Base-by-base conservation (phyloP, 2,888 invertebrate species). In the Steinernema carpocapsae region DNA sequence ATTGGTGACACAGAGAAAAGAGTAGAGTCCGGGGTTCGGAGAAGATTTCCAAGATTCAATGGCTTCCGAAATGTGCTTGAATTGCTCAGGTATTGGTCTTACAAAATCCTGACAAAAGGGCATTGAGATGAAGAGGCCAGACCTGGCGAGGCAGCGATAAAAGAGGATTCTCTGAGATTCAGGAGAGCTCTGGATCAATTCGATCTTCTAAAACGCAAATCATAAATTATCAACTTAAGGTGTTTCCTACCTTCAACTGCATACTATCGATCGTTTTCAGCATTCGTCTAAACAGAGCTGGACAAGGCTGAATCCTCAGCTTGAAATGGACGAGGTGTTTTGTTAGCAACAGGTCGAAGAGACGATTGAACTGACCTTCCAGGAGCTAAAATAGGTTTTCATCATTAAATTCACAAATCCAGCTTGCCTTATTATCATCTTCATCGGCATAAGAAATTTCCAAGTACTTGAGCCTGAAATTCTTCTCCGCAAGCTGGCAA, bases 381-480 rank as follows among this genome's bases (percentile, higher is more conserved):
- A 6, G 7, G 6, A 19, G 51, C 51, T 51, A 19, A 51, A 51
- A 51, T 6, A n/a, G n/a, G 19, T 51, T 51, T 51, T 19, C 6
- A 51, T 43, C 43, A 51, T 51, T 19, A 19, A 51, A 6, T n/a
- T n/a, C 6, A 51, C 19, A 51, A 6, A 19, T 12, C 6, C 19
- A n/a, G 6, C 19, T 19, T 19, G n/a, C 51, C 19, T 51, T 10
- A n/a, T 19, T n/a, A n/a, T n/a, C n/a, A n/a, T n/a, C n/a, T n/a
- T n/a, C n/a, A n/a, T n/a, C n/a, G n/a, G n/a, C n/a, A 51, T 51
- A 51, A 10, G 51, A 51, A 6, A 51, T 6, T 19, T 51, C 51
- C 51, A 51, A 51, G 51, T 51, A 51, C 51, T 51, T 51, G 6
- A 19, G 51, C 19, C 51, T 51, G 51, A 51, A 51, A 51, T 51